phyloP scores from a whole-genome alignment of 2,797 vertebrate genomes.

The Myotis findleyi region DNA sequence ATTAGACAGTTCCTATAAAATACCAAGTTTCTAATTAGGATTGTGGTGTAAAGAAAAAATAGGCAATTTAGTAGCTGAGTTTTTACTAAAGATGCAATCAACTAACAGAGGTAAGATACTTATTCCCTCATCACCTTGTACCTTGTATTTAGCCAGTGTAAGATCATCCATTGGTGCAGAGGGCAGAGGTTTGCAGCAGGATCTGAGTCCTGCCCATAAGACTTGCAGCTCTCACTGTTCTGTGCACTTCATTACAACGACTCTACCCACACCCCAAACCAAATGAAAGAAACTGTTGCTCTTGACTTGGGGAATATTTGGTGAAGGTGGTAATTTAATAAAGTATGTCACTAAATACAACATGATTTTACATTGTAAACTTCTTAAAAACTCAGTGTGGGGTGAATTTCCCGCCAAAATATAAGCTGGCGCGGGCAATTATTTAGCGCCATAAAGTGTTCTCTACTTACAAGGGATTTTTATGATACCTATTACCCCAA shows the following conservation, averaged over 20 bases:
- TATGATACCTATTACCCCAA: no score
- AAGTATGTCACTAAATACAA: constrained; percentile 68
- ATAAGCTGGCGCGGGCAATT: no score
- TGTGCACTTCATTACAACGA: constrained; percentile 67
- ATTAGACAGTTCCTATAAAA: constrained; percentile 67
- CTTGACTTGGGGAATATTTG: constrained; percentile 11
- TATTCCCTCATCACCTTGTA: not conserved
- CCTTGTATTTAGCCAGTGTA: not conserved
- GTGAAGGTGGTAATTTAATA: constrained; percentile 67
- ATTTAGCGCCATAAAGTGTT: no score
- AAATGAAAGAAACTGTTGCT: constrained; percentile 7
- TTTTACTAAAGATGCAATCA: not conserved
- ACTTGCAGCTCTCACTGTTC: constrained; percentile 67
- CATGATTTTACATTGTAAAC: constrained; percentile 69
- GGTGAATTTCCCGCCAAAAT: no score
- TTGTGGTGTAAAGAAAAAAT: constrained; percentile 45
- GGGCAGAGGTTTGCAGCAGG: constrained; percentile 61
- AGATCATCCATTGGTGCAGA: not conserved
- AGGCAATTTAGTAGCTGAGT: constrained; percentile 71
- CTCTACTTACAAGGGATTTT: no score
- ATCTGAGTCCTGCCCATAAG: constrained; percentile 69
- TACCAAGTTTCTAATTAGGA: constrained; percentile 72
- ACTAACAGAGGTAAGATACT: not conserved
- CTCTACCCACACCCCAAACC: not conserved
- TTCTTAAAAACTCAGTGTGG: constrained; percentile 54